Evolutionary conservation across 2,113 vertebrate genomes (phyloP).

Genomic region (Ciconia maguari): DNA sequence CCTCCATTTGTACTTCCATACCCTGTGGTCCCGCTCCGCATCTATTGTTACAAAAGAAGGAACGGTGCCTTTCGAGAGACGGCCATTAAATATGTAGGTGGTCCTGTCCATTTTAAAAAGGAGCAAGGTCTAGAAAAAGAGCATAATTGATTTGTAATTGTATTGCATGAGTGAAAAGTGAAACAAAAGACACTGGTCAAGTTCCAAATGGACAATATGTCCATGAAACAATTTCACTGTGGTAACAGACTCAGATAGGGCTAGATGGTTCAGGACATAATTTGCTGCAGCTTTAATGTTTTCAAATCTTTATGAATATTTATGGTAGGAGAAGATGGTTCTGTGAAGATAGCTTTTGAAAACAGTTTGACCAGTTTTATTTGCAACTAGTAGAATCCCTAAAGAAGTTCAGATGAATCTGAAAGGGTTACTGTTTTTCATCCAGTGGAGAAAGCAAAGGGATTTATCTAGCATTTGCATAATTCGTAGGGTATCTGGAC

Average conservation of each 20-base stretch:
- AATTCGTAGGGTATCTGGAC: background rate
- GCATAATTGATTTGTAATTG: background rate
- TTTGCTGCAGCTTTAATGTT: background rate
- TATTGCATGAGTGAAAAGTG: background rate
- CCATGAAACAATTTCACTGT: background rate
- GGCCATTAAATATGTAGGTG: background rate
- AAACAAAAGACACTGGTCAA: background rate
- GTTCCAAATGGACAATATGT: conserved; percentile 32
- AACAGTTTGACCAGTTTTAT: background rate
- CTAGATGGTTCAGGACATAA: background rate
- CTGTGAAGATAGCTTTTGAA: background rate
- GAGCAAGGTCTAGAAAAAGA: background rate
- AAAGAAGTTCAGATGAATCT: background rate
- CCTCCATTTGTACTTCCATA: background rate
- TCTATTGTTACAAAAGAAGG: background rate
- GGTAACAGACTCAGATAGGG: background rate
- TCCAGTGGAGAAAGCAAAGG: background rate
- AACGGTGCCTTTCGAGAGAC: background rate
- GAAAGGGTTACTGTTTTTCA: background rate
- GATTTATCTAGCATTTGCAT: background rate
- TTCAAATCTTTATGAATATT: background rate
- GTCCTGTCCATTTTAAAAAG: background rate
- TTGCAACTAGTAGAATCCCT: background rate
- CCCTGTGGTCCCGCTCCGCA: background rate
- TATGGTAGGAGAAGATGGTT: background rate